A percentile compares a stretch with the other conserved stretches of the same genome.
Evolutionary conservation across 2,113 vertebrate species (phyloP).

Genomic region (Colossoma macropomum): DNA sequence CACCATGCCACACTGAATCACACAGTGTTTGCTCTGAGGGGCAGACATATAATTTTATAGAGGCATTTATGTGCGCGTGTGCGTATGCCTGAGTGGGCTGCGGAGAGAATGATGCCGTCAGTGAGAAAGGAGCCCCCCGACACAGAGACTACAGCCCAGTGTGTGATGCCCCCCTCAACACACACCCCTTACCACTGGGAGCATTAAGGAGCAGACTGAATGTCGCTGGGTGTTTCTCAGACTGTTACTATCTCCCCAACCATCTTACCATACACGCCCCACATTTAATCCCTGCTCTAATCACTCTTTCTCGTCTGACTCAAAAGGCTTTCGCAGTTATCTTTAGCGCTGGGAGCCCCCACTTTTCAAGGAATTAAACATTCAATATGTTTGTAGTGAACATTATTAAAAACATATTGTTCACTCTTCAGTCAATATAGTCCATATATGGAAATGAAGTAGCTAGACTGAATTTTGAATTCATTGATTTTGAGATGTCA

Average conservation of each 20-base stretch:
- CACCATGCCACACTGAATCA: slow-evolving; percentile 49
- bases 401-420: too few relatives aligned
- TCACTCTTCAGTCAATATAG: too few relatives aligned
- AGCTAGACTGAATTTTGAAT: too few relatives aligned
- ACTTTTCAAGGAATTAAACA: neutral
- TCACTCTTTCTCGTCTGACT: slow-evolving; percentile 40
- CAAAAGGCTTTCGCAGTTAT: slow-evolving; percentile 4
- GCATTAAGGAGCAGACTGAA: slow-evolving; percentile 58
- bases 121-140: slow-evolving; percentile 32
- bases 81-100: slow-evolving; percentile 31
- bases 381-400: neutral
- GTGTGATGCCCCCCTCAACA: slow-evolving; percentile 39
- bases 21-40: slow-evolving; percentile 51
- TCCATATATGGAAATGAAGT: too few relatives aligned
- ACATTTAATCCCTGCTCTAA: slow-evolving; percentile 40
- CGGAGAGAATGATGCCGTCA: slow-evolving; percentile 55
- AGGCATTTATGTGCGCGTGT: slow-evolving; percentile 25
- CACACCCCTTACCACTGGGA: slow-evolving; percentile 54
- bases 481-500: too few relatives aligned
- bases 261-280: slow-evolving; percentile 48
- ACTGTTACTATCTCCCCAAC: slow-evolving; percentile 45
- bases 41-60: slow-evolving; percentile 65
- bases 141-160: slow-evolving; percentile 43
- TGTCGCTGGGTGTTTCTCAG: slow-evolving; percentile 55
- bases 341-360: neutral